These are phyloP conservation scores for Hippopotamyrus pictus DNA, from an alignment of 2,797 vertebrate genomes.

Conservation along the genomic window DNA sequence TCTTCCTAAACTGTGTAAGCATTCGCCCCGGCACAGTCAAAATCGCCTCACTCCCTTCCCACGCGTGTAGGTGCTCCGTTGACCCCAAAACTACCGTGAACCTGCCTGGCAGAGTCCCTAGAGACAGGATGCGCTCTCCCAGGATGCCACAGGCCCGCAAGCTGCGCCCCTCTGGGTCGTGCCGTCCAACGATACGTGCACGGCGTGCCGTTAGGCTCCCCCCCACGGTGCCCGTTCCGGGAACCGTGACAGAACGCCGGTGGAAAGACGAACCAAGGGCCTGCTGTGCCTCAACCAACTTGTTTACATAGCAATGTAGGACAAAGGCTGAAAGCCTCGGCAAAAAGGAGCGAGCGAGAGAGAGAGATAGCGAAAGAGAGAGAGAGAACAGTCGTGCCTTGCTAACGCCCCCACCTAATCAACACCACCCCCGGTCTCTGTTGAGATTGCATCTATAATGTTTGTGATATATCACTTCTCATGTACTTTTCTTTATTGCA, in stretches of 20 bases:
- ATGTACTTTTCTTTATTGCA: background rate
- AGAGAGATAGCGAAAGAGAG: background rate
- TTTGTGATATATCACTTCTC: background rate
- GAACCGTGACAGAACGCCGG: background rate
- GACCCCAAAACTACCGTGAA: background rate
- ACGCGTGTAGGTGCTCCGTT: background rate
- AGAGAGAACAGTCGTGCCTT: background rate
- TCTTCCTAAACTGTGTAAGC: background rate
- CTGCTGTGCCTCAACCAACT: background rate
- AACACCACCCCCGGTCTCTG: background rate
- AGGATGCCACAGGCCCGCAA: background rate
- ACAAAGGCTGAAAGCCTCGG: background rate
- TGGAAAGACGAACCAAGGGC: background rate
- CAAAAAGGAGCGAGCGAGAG: background rate
- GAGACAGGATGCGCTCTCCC: background rate
- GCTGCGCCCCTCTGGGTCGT: background rate
- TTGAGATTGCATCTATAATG: constrained; percentile 13
- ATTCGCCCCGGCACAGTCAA: background rate
- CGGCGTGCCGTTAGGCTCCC: background rate
- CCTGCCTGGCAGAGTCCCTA: background rate
- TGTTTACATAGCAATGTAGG: background rate
- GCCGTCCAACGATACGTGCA: background rate
- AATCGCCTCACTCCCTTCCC: background rate
- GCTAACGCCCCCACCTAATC: constrained; percentile 2
- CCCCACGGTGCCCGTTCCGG: background rate